These are phyloP conservation scores for Heliconius hewitsoni DNA, from an alignment of 1,140 invertebrate species.

Conservation along the genomic window DNA sequence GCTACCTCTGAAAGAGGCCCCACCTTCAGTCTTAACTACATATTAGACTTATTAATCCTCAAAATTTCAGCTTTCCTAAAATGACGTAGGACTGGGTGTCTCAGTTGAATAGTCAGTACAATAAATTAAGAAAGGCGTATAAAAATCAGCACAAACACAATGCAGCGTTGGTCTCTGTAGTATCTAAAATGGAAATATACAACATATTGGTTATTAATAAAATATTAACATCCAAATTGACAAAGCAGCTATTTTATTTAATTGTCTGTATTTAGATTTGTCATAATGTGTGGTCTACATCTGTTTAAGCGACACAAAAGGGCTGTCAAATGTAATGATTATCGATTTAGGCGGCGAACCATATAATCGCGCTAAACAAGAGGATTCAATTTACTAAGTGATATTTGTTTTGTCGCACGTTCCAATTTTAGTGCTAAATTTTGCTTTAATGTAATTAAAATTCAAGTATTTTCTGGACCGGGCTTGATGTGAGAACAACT, in stretches of 20 bases:
- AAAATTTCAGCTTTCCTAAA: too few species aligned
- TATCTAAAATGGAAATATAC: not conserved
- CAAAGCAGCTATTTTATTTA: not conserved
- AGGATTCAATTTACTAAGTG: not conserved
- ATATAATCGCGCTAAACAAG: not conserved
- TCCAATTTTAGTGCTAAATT: not conserved
- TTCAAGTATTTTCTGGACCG: not conserved
- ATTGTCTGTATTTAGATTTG: not conserved
- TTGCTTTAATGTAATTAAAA: not conserved
- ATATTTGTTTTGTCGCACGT: not conserved
- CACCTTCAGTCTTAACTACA: too few species aligned
- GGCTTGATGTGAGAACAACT: not conserved
- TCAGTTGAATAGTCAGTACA: too few species aligned
- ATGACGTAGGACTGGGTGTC: too few species aligned
- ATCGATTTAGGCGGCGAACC: not conserved
- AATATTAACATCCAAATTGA: not conserved
- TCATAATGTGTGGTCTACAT: not conserved
- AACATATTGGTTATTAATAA: not conserved
- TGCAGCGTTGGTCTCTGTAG: not conserved
- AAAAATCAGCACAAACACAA: too few species aligned
- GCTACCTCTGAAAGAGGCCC: too few species aligned
- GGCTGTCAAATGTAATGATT: not conserved
- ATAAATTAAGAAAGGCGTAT: too few species aligned
- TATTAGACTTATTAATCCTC: too few species aligned
- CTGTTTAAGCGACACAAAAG: not conserved